Percentiles rank a stretch among this genome's conserved stretches.
Conservation (phyloP, 2,113 vertebrate species). For the Nothobranchius furzeri region DNA sequence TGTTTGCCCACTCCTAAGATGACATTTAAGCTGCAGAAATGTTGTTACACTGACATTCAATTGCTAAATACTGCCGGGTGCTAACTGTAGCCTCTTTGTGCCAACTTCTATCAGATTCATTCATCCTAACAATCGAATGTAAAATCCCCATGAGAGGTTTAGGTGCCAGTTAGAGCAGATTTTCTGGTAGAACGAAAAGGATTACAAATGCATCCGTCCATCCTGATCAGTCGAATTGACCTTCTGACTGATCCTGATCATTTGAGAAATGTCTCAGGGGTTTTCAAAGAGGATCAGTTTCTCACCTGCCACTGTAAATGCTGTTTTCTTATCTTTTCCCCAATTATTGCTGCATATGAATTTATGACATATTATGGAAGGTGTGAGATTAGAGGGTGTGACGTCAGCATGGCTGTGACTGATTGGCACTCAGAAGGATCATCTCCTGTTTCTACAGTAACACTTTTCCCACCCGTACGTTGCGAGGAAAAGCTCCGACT, state of each 20-base stretch:
- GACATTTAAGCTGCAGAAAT: conserved; percentile 24
- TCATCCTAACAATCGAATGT: conserved; percentile 38
- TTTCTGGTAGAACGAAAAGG: conserved; percentile 51
- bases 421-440: conserved; percentile 23
- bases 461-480: conserved; percentile 6
- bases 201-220: conserved; percentile 56
- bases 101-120: conserved; percentile 26
- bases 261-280: conserved; percentile 12
- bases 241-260: conserved; percentile 39
- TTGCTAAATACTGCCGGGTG: conserved; percentile 24
- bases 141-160: conserved; percentile 34
- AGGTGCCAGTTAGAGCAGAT: conserved; percentile 42
- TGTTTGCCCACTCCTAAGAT: conserved; percentile 15
- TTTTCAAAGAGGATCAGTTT: conserved; percentile 31
- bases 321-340: neutral
- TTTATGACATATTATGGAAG: conserved; percentile 2
- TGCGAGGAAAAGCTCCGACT: neutral
- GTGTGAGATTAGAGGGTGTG: conserved; percentile 36
- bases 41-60: conserved; percentile 15
- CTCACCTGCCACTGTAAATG: conserved; percentile 25
- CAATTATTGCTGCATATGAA: conserved; percentile 23
- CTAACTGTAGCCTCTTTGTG: conserved; percentile 19
- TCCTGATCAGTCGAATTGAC: conserved; percentile 59
- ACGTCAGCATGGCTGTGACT: conserved; percentile 8
- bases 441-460: conserved; percentile 6